Percentiles rank a stretch among this genome's conserved stretches.
Conservation (phyloP, 2,113 vertebrate genomes). For the Cephalophus harveyi region DNA sequence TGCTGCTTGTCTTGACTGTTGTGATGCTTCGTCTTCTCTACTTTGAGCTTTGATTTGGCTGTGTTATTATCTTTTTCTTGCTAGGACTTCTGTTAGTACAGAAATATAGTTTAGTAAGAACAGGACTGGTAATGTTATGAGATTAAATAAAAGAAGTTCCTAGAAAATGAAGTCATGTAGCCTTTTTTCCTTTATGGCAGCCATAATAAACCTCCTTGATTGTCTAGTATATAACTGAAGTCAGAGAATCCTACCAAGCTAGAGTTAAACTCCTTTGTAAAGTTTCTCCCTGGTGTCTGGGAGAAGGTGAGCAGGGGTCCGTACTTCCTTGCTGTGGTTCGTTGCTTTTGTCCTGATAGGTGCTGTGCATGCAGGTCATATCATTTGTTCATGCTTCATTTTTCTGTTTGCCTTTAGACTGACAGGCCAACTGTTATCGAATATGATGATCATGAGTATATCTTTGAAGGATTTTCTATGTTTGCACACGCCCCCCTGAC, state of each 20-base stretch:
- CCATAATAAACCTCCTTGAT: neutral
- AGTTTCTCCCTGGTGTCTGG: neutral
- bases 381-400: neutral
- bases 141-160: neutral
- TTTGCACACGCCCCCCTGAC: slow-evolving; percentile 95
- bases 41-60: neutral
- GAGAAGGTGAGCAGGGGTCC: neutral
- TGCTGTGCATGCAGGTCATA: neutral
- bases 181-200: neutral
- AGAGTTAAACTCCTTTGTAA: slow-evolving; percentile 13
- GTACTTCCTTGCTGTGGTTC: neutral
- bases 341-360: neutral
- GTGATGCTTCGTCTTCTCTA: neutral
- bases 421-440: slow-evolving; percentile 97
- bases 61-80: neutral
- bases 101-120: neutral
- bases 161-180: neutral
- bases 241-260: neutral
- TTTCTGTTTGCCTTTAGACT: slow-evolving; percentile 83
- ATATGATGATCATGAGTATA: slow-evolving; percentile 98
- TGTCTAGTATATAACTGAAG: neutral
- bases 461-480: slow-evolving; percentile 98
- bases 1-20: neutral
- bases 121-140: neutral
- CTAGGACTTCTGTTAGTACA: neutral